Percentiles rank a stretch among this genome's conserved stretches.
These are phyloP conservation scores for Diabrotica undecimpunctata DNA, from an alignment of 1,140 invertebrate genomes.

Conservation along the genomic window DNA sequence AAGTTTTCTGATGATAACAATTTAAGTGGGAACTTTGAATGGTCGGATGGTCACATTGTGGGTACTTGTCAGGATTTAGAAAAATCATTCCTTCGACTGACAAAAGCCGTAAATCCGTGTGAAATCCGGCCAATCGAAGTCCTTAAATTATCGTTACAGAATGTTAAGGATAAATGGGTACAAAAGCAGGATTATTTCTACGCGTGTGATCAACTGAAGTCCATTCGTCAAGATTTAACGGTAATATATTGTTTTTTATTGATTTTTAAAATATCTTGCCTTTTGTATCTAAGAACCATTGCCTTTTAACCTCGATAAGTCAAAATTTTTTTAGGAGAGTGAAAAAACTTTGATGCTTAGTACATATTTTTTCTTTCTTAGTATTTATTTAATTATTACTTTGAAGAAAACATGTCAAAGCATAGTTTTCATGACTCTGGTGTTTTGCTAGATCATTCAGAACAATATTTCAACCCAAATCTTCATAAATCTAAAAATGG, in stretches of 20 bases:
- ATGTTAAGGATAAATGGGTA: constrained; percentile 89
- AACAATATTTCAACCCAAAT: too few species aligned
- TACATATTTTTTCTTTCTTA: too few species aligned
- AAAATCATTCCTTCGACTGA: constrained; percentile 91
- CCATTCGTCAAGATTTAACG: constrained; percentile 96
- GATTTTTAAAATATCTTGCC: neutral
- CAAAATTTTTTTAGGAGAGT: too few species aligned
- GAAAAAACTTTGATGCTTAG: too few species aligned
- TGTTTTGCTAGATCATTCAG: too few species aligned
- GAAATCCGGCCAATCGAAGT: constrained; percentile 87
- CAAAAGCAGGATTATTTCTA: constrained; percentile 90
- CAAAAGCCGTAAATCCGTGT: constrained; percentile 89
- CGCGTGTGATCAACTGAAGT: constrained; percentile 97
- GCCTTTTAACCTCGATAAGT: too few species aligned
- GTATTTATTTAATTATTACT: too few species aligned
- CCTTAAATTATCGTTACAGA: constrained; percentile 76
- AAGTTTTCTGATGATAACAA: constrained; percentile 57
- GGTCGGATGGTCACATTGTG: constrained; percentile 82
- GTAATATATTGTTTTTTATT: constrained; percentile 51
- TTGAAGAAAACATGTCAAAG: too few species aligned
- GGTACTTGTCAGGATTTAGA: constrained; percentile 90
- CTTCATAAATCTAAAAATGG: too few species aligned
- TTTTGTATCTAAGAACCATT: neutral
- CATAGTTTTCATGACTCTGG: too few species aligned
- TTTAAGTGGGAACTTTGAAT: constrained; percentile 68